Conservation (phyloP, 1,140 invertebrate genomes). For the Leptopilina clavipes region DNA sequence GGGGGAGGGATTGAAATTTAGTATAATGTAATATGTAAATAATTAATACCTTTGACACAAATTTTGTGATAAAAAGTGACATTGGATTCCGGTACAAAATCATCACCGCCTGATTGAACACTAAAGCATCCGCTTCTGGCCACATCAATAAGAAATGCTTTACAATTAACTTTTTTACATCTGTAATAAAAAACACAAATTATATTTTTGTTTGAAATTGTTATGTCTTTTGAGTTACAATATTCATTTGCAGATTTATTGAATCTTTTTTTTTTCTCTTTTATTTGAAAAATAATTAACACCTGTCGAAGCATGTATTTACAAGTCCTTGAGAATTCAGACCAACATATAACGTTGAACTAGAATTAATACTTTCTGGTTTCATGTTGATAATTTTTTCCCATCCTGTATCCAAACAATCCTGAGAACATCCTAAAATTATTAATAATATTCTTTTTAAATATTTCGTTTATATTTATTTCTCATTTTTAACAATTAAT, state of each 20-base stretch:
- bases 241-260: neutral
- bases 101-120: slow-evolving; percentile 56
- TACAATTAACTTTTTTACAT: slow-evolving; percentile 63
- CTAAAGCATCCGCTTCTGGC: slow-evolving; percentile 62
- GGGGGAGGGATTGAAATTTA: too few relatives aligned
- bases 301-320: slow-evolving; percentile 64
- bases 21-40: too few relatives aligned
- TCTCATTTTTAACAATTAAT: too few relatives aligned
- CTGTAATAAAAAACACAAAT: slow-evolving; percentile 48
- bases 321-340: slow-evolving; percentile 64
- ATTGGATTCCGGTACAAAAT: slow-evolving; percentile 63
- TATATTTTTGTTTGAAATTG: too few relatives aligned
- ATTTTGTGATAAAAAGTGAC: slow-evolving; percentile 65
- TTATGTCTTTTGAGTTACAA: too few relatives aligned
- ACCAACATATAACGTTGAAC: slow-evolving; percentile 54
- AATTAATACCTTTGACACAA: slow-evolving; percentile 60
- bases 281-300: slow-evolving; percentile 15
- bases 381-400: slow-evolving; percentile 65
- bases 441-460: neutral
- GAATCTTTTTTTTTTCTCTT: neutral
- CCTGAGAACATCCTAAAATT: slow-evolving; percentile 48
- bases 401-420: slow-evolving; percentile 59
- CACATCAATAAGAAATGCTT: slow-evolving; percentile 66
- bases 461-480: neutral
- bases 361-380: slow-evolving; percentile 56